A percentile compares a stretch with the other conserved stretches of the same genome.
These are phyloP conservation scores for Ridgeia piscesae DNA, from an alignment of 1,140 invertebrate species.

Conservation along the genomic window DNA sequence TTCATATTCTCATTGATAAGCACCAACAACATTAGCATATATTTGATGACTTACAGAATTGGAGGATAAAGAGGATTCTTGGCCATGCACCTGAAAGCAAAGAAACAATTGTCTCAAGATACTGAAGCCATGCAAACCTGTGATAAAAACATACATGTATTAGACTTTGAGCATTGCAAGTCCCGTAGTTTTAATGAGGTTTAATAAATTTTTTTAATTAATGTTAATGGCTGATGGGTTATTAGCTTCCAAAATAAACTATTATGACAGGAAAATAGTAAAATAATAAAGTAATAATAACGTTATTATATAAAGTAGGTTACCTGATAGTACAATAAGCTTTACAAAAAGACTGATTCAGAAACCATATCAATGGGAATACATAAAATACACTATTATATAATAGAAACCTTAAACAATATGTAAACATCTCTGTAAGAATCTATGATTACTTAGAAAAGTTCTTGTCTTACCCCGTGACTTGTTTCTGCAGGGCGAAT, in stretches of 20 bases:
- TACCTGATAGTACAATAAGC: too few relatives aligned
- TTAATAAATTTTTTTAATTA: neutral
- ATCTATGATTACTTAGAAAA: neutral
- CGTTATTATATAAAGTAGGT: too few relatives aligned
- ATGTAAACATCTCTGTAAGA: neutral
- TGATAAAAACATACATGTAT: neutral
- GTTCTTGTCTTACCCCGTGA: neutral
- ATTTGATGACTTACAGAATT: neutral
- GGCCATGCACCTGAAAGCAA: slow-evolving; percentile 10
- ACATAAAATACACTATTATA: neutral
- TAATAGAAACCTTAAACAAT: neutral
- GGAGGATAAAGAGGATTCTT: neutral
- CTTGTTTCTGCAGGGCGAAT: neutral
- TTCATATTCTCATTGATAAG: neutral
- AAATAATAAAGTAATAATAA: neutral
- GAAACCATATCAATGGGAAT: neutral
- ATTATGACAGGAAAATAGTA: neutral
- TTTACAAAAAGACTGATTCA: too few relatives aligned
- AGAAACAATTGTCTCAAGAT: neutral
- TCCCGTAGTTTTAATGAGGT: neutral
- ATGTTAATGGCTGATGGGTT: neutral
- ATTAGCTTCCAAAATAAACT: neutral
- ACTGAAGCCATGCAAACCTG: neutral
- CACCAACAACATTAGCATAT: neutral
- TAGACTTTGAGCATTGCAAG: neutral